Base-by-base conservation (phyloP, 2,113 vertebrate species). In the Cettia cetti region DNA sequence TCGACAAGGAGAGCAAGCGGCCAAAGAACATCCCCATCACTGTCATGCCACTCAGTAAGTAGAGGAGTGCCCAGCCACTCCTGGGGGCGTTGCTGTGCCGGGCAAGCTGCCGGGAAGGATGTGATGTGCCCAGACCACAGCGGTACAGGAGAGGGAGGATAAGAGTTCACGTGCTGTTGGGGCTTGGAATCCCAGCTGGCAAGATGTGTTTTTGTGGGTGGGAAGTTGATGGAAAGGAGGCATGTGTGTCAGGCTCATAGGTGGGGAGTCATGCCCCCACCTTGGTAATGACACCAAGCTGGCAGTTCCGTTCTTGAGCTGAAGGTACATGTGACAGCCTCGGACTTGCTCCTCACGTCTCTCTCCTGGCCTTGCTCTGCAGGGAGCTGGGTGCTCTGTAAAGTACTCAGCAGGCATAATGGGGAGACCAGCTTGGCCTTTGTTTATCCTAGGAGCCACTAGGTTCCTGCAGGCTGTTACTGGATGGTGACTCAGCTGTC, bases 1-100 rank as follows among this genome's bases (percentile, higher is more conserved):
- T 99, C 0, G 99, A 99, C 97, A 99, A 99, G 95, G 98, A 98
- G 74, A 99, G 98, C 98, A 99, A 99, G 97, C 97, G 99, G 70
- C 99, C 99, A 1, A 99, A 99, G 96, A 99, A 99, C 80, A 99
- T 99, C 83, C 99, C 99, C 95, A 99, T 99, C 98, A 98, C 98
- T 0, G 99, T 99, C 59, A 98, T 99, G 76, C 97, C 98, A 0
- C 98, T 99, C 94, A 99, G 99, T 99, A 98, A 99, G 99, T 99
- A 97, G 93, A 71, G 82, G n/a, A 3, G 3, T 92, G 75, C 16
- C 50, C 27, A 0, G 37, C 47, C 30, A 21, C 17, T 86, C 18
- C 37, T 33, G 37, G 20, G 52, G 35, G 10, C 49, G 13, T 39
- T 45, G 60, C 66, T 80, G 57, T 28, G 2, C 84, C 30, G 42